phyloP scores from a whole-genome alignment of 2,797 vertebrate species.

The Rhynchonycteris naso region DNA sequence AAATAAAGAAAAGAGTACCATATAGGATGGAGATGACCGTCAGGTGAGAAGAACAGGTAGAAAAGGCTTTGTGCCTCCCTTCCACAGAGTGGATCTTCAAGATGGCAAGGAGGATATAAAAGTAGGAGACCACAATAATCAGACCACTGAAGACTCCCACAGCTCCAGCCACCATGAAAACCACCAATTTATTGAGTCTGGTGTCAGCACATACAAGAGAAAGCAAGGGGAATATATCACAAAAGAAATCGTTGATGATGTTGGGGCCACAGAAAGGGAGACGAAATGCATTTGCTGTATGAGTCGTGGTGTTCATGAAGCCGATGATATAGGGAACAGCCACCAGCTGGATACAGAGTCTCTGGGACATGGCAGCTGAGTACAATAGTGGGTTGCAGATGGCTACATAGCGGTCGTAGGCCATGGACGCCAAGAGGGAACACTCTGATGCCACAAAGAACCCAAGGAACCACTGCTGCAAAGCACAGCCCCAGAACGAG shows the following conservation, averaged over 20 bases:
- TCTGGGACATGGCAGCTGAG: background rate
- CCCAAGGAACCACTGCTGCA: slow-evolving; percentile 32
- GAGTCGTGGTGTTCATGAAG: slow-evolving; percentile 41
- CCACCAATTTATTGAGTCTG: background rate
- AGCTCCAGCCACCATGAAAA: background rate
- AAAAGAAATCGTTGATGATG: slow-evolving; percentile 45
- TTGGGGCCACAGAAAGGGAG: slow-evolving; percentile 47
- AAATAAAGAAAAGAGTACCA: slow-evolving; percentile 70
- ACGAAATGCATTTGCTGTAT: background rate
- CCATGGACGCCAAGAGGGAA: slow-evolving; percentile 49
- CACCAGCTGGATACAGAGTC: slow-evolving; percentile 44
- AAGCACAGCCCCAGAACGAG: slow-evolving; percentile 49
- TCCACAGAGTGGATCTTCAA: slow-evolving; percentile 14
- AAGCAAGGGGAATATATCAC: slow-evolving; percentile 18
- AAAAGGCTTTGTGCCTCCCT: slow-evolving; percentile 60
- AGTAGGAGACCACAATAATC: slow-evolving; percentile 17
- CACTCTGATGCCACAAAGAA: slow-evolving; percentile 53
- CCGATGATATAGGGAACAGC: background rate
- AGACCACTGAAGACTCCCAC: slow-evolving; percentile 26
- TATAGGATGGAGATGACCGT: slow-evolving; percentile 40
- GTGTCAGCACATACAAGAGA: slow-evolving; percentile 33
- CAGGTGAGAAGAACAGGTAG: slow-evolving; percentile 50
- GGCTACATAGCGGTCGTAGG: background rate
- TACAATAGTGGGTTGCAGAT: slow-evolving; percentile 63
- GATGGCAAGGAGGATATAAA: background rate